A percentile compares a stretch with the other conserved stretches of the same genome.
phyloP scores from a whole-genome alignment of 2,888 invertebrate species.

The Andrena bicolor region DNA sequence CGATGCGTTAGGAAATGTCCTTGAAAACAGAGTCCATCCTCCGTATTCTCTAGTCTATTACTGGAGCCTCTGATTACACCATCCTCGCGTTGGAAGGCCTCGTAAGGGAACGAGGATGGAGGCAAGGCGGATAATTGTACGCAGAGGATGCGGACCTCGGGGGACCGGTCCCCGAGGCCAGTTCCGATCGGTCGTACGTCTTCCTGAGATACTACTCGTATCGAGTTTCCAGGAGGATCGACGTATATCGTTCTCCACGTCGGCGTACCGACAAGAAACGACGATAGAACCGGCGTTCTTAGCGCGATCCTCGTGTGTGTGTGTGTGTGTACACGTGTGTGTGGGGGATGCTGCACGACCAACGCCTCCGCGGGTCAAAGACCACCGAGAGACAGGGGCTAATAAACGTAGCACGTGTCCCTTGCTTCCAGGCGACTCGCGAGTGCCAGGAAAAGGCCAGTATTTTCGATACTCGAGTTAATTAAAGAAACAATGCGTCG shows the following conservation, averaged over 20 bases:
- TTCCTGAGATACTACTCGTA: conserved; percentile 76
- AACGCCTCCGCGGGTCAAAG: conserved; percentile 66
- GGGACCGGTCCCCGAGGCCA: conserved; percentile 56
- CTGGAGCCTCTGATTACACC: not conserved
- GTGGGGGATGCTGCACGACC: conserved; percentile 42
- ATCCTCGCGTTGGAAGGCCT: not conserved
- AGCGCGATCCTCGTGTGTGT: conserved; percentile 1
- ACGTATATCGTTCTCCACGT: conserved; percentile 63
- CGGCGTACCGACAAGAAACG: conserved; percentile 57
- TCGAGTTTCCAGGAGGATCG: conserved; percentile 75
- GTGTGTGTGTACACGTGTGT: not conserved
- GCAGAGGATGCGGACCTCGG: conserved; percentile 48
- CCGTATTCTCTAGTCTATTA: not conserved
- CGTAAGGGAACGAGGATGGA: conserved; percentile 26
- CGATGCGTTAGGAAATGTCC: no score
- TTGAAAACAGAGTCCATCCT: no score
- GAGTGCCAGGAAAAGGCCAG: conserved; percentile 33
- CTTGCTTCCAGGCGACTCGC: conserved; percentile 42
- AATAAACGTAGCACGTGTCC: conserved; percentile 69
- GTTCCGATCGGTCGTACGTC: conserved; percentile 76
- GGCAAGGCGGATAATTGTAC: conserved; percentile 56
- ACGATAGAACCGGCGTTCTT: conserved; percentile 52
- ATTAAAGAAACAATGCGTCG: conserved; percentile 63
- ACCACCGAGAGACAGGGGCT: conserved; percentile 56
- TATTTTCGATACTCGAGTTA: conserved; percentile 54